phyloP scores from a whole-genome alignment of 2,113 vertebrate genomes.

The Lophotis ruficrista region DNA sequence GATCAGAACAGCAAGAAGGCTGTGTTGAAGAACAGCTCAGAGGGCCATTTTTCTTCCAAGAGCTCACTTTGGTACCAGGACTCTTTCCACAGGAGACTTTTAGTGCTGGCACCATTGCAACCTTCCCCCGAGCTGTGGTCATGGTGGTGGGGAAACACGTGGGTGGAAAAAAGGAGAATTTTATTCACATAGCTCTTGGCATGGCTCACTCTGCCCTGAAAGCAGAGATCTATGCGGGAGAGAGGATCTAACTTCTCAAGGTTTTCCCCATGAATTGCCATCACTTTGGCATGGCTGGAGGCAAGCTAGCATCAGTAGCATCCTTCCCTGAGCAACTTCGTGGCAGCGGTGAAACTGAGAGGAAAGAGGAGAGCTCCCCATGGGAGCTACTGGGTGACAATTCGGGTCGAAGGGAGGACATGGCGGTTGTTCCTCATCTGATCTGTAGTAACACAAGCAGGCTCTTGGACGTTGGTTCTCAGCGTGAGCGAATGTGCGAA shows the following conservation, averaged over 20 bases:
- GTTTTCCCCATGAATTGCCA: background rate
- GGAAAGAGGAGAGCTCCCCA: background rate
- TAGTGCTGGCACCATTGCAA: background rate
- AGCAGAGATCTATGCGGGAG: background rate
- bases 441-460: background rate
- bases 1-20: background rate
- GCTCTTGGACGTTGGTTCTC: background rate
- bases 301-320: background rate
- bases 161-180: background rate
- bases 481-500: rapidly evolving
- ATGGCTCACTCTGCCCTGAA: background rate
- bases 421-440: rapidly evolving
- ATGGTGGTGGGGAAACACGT: background rate
- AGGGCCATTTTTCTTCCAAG: background rate
- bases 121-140: background rate
- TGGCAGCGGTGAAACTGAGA: rapidly evolving
- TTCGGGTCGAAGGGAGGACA: background rate
- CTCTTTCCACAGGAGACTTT: background rate
- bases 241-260: background rate
- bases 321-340: background rate
- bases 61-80: background rate
- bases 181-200: background rate
- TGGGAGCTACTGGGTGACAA: background rate
- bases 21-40: background rate
- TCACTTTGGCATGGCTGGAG: background rate